A percentile compares a stretch with the other conserved stretches of the same genome.
Conservation (phyloP, 92 coral and sea anemone species). For the Micromussa lordhowensis region DNA sequence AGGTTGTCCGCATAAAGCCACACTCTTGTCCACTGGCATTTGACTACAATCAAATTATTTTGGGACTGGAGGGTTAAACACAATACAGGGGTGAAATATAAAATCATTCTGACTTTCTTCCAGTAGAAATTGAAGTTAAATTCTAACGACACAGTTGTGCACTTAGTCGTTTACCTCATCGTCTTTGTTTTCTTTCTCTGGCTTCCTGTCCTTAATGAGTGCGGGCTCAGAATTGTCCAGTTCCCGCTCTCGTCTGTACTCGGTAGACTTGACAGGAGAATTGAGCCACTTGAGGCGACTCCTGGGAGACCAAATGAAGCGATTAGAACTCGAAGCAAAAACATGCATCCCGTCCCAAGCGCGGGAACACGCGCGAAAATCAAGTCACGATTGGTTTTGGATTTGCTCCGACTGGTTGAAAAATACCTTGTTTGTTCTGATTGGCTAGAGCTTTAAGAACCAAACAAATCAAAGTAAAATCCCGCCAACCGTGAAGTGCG, state of each 20-base stretch:
- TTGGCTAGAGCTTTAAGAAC: neutral
- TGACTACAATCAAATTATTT: too few species aligned
- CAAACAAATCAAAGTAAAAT: neutral
- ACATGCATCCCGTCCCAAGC: neutral
- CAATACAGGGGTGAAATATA: too few species aligned
- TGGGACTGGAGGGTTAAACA: too few species aligned
- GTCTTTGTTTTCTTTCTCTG: slow-evolving; percentile 86
- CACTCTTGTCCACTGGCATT: too few species aligned
- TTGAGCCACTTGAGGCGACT: slow-evolving; percentile 83
- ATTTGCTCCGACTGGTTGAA: neutral
- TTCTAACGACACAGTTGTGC: neutral
- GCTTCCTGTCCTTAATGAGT: slow-evolving; percentile 84
- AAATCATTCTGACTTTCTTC: too few species aligned
- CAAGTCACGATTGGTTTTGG: neutral
- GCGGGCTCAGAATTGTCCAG: slow-evolving; percentile 81
- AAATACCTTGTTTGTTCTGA: neutral
- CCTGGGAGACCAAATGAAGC: slow-evolving; percentile 23
- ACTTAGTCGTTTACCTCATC: neutral
- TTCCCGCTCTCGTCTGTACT: slow-evolving; percentile 63
- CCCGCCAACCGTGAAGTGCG: neutral
- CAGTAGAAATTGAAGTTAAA: too few species aligned
- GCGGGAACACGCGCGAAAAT: neutral
- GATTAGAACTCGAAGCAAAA: neutral
- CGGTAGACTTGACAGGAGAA: slow-evolving; percentile 81
- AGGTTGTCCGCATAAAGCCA: too few species aligned